Evolutionary conservation across 2,888 invertebrate genomes (phyloP), one percentile per base, ranked within the genome.

Genomic region (Tachina grossa): DNA sequence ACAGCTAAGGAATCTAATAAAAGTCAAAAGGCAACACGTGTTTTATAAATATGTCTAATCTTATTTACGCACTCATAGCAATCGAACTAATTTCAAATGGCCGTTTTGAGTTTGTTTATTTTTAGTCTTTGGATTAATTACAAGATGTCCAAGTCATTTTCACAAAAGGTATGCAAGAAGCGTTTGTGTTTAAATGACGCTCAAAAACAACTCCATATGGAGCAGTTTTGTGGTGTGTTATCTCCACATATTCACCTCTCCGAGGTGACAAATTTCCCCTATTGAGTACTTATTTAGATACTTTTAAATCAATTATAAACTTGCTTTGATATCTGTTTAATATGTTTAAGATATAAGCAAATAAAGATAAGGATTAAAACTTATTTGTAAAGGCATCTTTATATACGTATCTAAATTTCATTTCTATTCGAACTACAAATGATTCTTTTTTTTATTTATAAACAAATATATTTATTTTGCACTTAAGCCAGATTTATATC

Each of bases 221-320:
- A 31, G 31, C 0, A 31, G 31, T 31, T 31, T 31, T 6, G 1
- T 31, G 31, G 31, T 6, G n/a, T n/a, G n/a, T n/a, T n/a, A n/a
- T n/a, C n/a, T n/a, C n/a, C n/a, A n/a, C n/a, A n/a, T n/a, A n/a
- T n/a, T n/a, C n/a, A n/a, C n/a, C n/a, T n/a, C n/a, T n/a, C 5
- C 31, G 5, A 57, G 14, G 14, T 31, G 19, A 74, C 49, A 22
- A n/a, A 31, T 71, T 59, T 63, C 51, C 19, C 31, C 6, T 31
- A 49, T 68, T 66, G 49, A 68, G 49, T 49, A 49, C 39, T 1
- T 49, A 22, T 55, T 43, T 1, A 69, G 51, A 68, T 59, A 69
- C 69, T 69, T 78, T 43, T 22, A 22, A 69, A 78, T 59, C 61
- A 51, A 61, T 78, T 61, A 43, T 31, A 22, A 78, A 78, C 43